phyloP scores from a whole-genome alignment of 2,113 vertebrate species.

The Scatophagus argus region DNA sequence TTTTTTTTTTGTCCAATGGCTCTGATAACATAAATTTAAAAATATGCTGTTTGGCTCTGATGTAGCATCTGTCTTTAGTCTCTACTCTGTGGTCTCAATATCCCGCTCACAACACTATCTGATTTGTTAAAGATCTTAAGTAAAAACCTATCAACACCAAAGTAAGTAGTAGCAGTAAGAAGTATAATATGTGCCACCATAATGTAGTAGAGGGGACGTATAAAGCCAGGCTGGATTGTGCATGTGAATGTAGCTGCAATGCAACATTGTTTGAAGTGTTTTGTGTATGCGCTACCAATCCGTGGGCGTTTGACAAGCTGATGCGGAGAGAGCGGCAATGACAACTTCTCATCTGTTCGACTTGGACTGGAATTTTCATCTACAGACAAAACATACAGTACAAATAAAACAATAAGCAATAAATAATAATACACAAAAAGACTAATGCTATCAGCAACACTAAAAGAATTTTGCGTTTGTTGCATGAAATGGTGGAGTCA shows the following conservation, averaged over 20 bases:
- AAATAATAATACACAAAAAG: neutral
- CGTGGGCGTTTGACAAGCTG: slow-evolving; percentile 63
- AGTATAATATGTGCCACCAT: too few relatives aligned
- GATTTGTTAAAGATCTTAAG: too few relatives aligned
- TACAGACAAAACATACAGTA: slow-evolving; percentile 1
- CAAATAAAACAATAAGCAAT: neutral
- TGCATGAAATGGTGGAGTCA: too few relatives aligned
- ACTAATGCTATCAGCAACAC: neutral
- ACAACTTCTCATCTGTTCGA: neutral
- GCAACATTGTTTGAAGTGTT: neutral
- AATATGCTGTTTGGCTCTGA: too few relatives aligned
- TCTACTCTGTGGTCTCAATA: too few relatives aligned
- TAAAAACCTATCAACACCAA: too few relatives aligned
- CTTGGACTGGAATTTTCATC: slow-evolving; percentile 14
- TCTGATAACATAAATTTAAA: too few relatives aligned
- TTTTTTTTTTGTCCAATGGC: too few relatives aligned
- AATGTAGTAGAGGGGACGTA: too few relatives aligned
- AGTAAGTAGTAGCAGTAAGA: too few relatives aligned
- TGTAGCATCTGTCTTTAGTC: too few relatives aligned
- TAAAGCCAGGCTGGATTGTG: neutral
- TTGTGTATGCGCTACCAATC: slow-evolving; percentile 55
- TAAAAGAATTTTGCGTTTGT: neutral
- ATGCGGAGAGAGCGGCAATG: neutral
- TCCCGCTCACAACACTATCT: too few relatives aligned
- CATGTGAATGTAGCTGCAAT: neutral